A percentile compares a stretch with the other conserved stretches of the same genome.
phyloP scores from a whole-genome alignment of 2,113 vertebrate species.

The Phalacrocorax carbo region DNA sequence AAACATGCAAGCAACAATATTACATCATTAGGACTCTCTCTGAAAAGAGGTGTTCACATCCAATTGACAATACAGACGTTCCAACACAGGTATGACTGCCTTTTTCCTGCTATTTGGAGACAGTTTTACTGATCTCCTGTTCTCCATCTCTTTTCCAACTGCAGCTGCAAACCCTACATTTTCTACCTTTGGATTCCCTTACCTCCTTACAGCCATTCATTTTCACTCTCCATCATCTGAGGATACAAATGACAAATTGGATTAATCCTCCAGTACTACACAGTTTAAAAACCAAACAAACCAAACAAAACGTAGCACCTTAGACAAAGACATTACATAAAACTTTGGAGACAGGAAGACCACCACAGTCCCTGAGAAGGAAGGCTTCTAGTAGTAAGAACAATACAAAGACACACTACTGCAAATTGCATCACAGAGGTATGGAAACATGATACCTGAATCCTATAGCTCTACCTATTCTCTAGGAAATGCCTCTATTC shows the following conservation, averaged over 20 bases:
- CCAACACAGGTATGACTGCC: background rate
- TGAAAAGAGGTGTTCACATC: background rate
- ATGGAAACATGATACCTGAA: background rate
- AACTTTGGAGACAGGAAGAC: background rate
- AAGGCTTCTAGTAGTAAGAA: background rate
- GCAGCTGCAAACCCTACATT: background rate
- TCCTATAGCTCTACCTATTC: background rate
- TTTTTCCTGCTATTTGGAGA: background rate
- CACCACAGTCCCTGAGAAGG: background rate
- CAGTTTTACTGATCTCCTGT: background rate
- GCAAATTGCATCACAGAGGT: background rate
- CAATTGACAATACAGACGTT: background rate
- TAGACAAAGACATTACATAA: background rate
- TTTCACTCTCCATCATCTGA: background rate
- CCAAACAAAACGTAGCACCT: background rate
- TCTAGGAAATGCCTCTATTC: background rate
- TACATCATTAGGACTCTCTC: background rate
- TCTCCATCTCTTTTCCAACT: background rate
- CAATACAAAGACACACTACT: background rate
- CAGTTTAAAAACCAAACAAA: background rate
- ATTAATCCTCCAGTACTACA: background rate
- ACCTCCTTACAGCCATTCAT: background rate
- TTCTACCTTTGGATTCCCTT: background rate
- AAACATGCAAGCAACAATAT: background rate
- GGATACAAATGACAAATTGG: background rate